A percentile compares a stretch with the other conserved stretches of the same genome.
Conservation (phyloP, 2,797 vertebrate genomes). For the Artibeus jamaicensis region DNA sequence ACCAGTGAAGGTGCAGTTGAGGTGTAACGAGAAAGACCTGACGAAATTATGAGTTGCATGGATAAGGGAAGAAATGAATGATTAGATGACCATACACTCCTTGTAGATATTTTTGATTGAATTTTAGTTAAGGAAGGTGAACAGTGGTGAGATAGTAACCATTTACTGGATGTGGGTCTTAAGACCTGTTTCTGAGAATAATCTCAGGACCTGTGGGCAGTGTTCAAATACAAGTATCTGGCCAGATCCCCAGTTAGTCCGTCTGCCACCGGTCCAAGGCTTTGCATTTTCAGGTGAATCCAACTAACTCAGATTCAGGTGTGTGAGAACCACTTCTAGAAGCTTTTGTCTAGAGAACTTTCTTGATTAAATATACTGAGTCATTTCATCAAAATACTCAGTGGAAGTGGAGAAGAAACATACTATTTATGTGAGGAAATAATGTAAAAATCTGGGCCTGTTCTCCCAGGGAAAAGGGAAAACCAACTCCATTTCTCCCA, state of each 20-base stretch:
- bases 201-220: not conserved
- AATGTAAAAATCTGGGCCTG: not conserved
- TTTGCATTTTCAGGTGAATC: not conserved
- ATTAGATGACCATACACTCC: not conserved
- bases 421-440: not conserved
- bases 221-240: not conserved
- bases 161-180: not conserved
- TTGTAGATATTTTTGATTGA: not conserved
- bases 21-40: not conserved
- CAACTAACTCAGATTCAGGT: not conserved
- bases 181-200: not conserved
- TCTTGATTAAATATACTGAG: not conserved
- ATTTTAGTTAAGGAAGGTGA: constrained; percentile 22
- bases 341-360: not conserved
- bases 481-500: not conserved
- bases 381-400: not conserved
- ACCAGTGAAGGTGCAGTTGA: not conserved
- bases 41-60: not conserved
- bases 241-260: not conserved
- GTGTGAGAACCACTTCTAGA: not conserved
- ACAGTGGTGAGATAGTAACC: not conserved
- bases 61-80: not conserved
- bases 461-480: not conserved
- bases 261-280: not conserved
- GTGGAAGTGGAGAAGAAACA: not conserved